Conservation (phyloP, 2,888 invertebrate species). For the Liopterus haemorrhoidalis region DNA sequence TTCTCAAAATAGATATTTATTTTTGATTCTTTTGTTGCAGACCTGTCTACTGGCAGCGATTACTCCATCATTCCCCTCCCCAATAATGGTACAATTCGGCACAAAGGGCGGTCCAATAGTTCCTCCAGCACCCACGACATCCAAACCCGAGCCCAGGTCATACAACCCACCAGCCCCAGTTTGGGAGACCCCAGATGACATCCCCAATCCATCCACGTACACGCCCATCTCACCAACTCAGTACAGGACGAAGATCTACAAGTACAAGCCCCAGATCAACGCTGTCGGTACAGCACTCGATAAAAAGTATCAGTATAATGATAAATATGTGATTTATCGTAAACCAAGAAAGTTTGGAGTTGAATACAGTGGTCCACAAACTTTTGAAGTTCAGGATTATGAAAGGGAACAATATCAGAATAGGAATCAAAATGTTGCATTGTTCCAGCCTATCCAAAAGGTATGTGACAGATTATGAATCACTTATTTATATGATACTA, state of each 20-base stretch:
- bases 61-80: slow-evolving; percentile 36
- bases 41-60: slow-evolving; percentile 34
- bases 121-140: slow-evolving; percentile 34
- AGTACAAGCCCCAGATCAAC: slow-evolving; percentile 38
- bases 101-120: slow-evolving; percentile 44
- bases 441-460: too few relatives aligned
- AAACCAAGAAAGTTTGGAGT: slow-evolving; percentile 38
- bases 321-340: slow-evolving; percentile 38
- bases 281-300: slow-evolving; percentile 43
- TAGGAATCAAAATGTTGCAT: slow-evolving; percentile 4
- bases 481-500: too few relatives aligned
- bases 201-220: slow-evolving; percentile 42
- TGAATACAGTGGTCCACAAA: slow-evolving; percentile 43
- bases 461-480: too few relatives aligned
- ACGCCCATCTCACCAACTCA: slow-evolving; percentile 39
- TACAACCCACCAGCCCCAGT: slow-evolving; percentile 41
- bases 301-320: slow-evolving; percentile 38
- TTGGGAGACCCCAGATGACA: slow-evolving; percentile 39
- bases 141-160: slow-evolving; percentile 9
- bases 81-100: slow-evolving; percentile 45
- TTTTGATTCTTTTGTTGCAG: slow-evolving; percentile 40
- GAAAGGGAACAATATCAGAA: slow-evolving; percentile 33
- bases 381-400: slow-evolving; percentile 42
- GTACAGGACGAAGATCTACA: slow-evolving; percentile 37
- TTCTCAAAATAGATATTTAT: too few relatives aligned